Conservation (phyloP, 2,888 invertebrate genomes). For the Bhutanitis thaidina region DNA sequence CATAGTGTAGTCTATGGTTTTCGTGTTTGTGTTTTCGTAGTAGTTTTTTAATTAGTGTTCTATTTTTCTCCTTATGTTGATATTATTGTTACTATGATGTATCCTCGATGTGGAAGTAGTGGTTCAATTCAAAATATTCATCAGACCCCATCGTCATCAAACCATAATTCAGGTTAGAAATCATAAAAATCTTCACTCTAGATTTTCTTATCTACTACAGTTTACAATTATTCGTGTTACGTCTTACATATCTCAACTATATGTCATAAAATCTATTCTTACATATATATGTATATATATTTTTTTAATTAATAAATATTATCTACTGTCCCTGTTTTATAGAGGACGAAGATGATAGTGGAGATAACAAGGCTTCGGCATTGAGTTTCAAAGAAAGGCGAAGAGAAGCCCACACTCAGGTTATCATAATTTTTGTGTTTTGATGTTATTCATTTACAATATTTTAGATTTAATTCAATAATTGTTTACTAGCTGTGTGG, state of each 20-base stretch:
- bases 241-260: too few relatives aligned
- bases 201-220: too few relatives aligned
- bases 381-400: conserved; percentile 95
- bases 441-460: not conserved
- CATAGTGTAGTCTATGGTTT: too few relatives aligned
- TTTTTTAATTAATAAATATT: too few relatives aligned
- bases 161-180: conserved; percentile 86
- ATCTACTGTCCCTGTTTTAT: conserved; percentile 23
- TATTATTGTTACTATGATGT: conserved; percentile 57
- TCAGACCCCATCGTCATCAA: conserved; percentile 88
- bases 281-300: too few relatives aligned
- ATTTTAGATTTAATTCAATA: too few relatives aligned
- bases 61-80: conserved; percentile 3
- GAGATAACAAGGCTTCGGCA: conserved; percentile 79
- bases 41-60: conserved; percentile 4
- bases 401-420: conserved; percentile 94
- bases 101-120: conserved; percentile 87
- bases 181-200: not conserved
- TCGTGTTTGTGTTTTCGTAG: not conserved
- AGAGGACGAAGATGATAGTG: conserved; percentile 83
- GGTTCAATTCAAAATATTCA: conserved; percentile 87
- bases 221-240: too few relatives aligned
- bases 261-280: too few relatives aligned
- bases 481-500: too few relatives aligned
- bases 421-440: conserved; percentile 22